Conservation (phyloP, 2,888 invertebrate species). For the Dastarcus helophoroides region DNA sequence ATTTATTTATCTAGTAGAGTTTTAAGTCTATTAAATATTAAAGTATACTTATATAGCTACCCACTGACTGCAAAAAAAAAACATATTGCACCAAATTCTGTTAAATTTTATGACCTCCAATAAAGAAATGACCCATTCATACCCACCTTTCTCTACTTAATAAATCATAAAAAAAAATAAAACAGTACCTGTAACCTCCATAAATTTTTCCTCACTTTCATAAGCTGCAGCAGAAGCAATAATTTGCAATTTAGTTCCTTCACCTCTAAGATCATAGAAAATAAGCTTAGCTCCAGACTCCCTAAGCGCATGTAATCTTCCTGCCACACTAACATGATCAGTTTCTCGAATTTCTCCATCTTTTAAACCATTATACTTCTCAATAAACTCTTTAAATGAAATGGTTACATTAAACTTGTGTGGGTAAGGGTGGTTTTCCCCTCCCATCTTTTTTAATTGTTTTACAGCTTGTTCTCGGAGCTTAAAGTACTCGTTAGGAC, state of each 20-base stretch:
- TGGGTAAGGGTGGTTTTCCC: conserved; percentile 77
- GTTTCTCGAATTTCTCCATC: conserved; percentile 66
- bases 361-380: conserved; percentile 60
- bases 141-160: no score
- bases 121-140: no score
- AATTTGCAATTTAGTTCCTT: conserved; percentile 89
- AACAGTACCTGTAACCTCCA: conserved; percentile 50
- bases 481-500: conserved; percentile 91
- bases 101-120: no score
- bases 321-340: conserved; percentile 57
- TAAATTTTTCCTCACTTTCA: conserved; percentile 62
- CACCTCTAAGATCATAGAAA: conserved; percentile 94
- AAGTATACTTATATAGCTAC: no score
- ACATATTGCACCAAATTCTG: no score
- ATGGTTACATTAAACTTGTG: conserved; percentile 92
- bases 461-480: conserved; percentile 69
- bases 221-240: conserved; percentile 90
- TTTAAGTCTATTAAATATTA: no score
- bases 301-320: conserved; percentile 88
- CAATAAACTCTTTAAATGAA: conserved; percentile 80
- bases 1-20: no score
- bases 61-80: no score
- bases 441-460: conserved; percentile 64
- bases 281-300: conserved; percentile 88
- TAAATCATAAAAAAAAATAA: no score